Evolutionary conservation across 2,888 invertebrate species (phyloP).

Genomic region (Drosophila ochracea): DNA sequence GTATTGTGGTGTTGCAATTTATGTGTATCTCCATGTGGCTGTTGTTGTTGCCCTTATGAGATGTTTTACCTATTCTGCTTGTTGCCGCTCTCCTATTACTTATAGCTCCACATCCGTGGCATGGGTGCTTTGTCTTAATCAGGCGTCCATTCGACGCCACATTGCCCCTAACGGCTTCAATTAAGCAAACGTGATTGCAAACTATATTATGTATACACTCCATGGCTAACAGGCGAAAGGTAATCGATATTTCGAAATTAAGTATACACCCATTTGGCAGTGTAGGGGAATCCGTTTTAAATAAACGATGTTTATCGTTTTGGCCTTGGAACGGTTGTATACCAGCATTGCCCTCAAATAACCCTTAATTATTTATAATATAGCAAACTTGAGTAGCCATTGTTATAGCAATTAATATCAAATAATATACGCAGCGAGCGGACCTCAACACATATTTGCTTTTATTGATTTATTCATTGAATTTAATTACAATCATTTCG

Average conservation of each 20-base stretch:
- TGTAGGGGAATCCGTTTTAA: no score
- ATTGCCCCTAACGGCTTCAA: constrained; percentile 66
- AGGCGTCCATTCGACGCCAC: constrained; percentile 58
- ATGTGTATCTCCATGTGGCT: constrained; percentile 29
- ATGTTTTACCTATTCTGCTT: constrained; percentile 28
- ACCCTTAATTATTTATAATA: constrained; percentile 1
- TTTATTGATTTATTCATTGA: constrained; percentile 1
- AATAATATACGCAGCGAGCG: background rate
- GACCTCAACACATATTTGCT: background rate
- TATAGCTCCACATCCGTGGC: constrained; percentile 31
- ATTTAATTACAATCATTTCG: background rate
- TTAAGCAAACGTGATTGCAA: constrained; percentile 60
- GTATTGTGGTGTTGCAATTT: constrained; percentile 55
- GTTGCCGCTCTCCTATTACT: constrained; percentile 18
- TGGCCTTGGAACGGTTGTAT: background rate
- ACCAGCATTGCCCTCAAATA: background rate
- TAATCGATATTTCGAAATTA: constrained; percentile 32
- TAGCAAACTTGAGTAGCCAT: background rate
- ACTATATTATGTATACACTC: constrained; percentile 31
- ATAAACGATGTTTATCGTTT: background rate
- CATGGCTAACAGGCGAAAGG: constrained; percentile 1
- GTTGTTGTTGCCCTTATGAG: constrained; percentile 37
- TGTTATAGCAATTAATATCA: background rate
- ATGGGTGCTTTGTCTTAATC: constrained; percentile 75
- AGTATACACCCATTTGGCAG: background rate